phyloP scores from a whole-genome alignment of 2,113 vertebrate genomes.

The Cygnus buccinator region DNA sequence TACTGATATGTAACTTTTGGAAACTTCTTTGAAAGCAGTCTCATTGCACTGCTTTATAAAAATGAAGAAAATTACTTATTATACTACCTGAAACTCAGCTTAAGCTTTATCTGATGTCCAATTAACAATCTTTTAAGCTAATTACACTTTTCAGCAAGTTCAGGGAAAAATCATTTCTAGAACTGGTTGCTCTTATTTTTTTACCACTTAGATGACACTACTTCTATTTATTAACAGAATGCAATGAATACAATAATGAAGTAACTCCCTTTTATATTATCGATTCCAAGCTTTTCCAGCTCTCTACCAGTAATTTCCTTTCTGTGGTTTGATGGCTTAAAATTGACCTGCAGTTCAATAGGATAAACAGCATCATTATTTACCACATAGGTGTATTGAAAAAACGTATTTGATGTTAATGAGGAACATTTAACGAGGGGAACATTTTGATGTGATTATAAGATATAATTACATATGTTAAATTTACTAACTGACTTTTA shows the following conservation, averaged over 20 bases:
- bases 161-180: background rate
- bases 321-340: background rate
- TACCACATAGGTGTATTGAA: background rate
- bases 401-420: background rate
- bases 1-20: background rate
- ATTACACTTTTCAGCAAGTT: background rate
- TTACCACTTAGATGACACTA: background rate
- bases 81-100: background rate
- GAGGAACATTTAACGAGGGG: background rate
- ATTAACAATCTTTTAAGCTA: background rate
- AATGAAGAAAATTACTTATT: background rate
- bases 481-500: background rate
- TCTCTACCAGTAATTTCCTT: background rate
- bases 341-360: background rate
- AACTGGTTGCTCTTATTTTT: background rate
- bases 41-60: background rate
- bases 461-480: background rate
- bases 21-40: background rate
- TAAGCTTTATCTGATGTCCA: background rate
- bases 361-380: background rate
- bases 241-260: background rate
- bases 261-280: background rate
- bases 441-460: background rate
- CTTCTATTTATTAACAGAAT: background rate
- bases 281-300: background rate